phyloP scores from a whole-genome alignment of 2,113 vertebrate genomes.

The Laterallus jamaicensis region DNA sequence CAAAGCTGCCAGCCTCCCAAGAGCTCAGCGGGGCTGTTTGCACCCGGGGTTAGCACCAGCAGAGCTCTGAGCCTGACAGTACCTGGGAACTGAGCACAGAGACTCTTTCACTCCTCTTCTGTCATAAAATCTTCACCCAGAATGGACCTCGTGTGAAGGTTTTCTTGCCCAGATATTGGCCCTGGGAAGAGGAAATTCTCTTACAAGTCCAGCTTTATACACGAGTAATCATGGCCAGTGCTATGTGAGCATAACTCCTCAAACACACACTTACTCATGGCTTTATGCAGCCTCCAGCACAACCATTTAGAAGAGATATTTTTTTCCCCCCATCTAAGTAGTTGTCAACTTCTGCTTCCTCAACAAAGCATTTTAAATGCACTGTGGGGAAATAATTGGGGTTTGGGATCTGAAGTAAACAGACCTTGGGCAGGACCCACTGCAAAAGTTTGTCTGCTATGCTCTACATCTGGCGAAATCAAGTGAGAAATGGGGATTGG shows the following conservation, averaged over 20 bases:
- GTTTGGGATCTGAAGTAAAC: neutral
- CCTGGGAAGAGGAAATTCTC: conserved; percentile 53
- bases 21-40: fast-evolving
- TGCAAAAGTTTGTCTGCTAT: neutral
- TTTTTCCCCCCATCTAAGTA: neutral
- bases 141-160: conserved; percentile 67
- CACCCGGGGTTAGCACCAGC: no score
- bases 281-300: neutral
- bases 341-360: neutral
- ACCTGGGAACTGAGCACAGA: conserved; percentile 75
- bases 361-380: neutral
- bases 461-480: neutral
- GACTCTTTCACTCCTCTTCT: conserved; percentile 80
- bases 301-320: neutral
- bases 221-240: neutral
- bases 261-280: neutral
- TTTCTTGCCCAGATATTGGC: conserved; percentile 79
- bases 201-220: neutral
- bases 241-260: neutral
- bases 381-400: neutral
- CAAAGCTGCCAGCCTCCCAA: neutral
- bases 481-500: neutral
- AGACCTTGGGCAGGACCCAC: neutral
- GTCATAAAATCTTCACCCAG: conserved; percentile 80
- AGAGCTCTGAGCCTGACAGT: neutral